Evolutionary conservation across 2,888 invertebrate species (phyloP).

Genomic region (Muschampia plurimacula): DNA sequence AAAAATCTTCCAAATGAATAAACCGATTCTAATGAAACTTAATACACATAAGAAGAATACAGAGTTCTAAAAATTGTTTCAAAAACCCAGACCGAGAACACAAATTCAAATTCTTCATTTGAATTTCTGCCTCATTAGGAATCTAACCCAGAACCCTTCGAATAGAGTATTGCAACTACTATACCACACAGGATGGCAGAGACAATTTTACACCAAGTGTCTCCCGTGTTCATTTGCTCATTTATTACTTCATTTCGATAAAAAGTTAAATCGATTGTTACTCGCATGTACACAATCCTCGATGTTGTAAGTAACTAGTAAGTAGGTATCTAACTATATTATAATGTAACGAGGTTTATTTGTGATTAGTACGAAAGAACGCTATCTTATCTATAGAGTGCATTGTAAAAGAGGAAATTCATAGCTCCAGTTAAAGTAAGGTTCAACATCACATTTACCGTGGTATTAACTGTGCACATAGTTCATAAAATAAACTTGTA

Average conservation of each 20-base stretch:
- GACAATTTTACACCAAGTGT: not conserved
- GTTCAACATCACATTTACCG: conserved; percentile 15
- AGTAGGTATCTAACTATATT: conserved; percentile 2
- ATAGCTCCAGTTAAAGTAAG: conserved; percentile 16
- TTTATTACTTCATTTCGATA: not conserved
- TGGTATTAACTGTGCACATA: conserved; percentile 11
- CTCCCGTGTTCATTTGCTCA: not conserved
- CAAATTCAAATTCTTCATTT: too few relatives aligned
- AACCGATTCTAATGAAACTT: too few relatives aligned
- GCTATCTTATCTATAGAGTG: conserved; percentile 32
- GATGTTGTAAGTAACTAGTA: not conserved
- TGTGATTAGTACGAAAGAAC: conserved; percentile 10
- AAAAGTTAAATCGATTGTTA: not conserved
- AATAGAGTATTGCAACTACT: too few relatives aligned
- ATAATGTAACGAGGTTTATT: not conserved
- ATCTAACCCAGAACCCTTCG: too few relatives aligned
- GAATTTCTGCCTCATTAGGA: too few relatives aligned
- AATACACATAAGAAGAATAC: too few relatives aligned
- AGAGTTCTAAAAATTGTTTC: too few relatives aligned
- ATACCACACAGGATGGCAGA: too few relatives aligned
- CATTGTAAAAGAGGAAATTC: conserved; percentile 34
- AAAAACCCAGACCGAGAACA: too few relatives aligned
- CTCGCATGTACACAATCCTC: not conserved
- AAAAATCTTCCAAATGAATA: too few relatives aligned
- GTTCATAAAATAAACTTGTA: not conserved